Conservation (phyloP, 2,888 invertebrate species). For the Lepas anatifera region DNA sequence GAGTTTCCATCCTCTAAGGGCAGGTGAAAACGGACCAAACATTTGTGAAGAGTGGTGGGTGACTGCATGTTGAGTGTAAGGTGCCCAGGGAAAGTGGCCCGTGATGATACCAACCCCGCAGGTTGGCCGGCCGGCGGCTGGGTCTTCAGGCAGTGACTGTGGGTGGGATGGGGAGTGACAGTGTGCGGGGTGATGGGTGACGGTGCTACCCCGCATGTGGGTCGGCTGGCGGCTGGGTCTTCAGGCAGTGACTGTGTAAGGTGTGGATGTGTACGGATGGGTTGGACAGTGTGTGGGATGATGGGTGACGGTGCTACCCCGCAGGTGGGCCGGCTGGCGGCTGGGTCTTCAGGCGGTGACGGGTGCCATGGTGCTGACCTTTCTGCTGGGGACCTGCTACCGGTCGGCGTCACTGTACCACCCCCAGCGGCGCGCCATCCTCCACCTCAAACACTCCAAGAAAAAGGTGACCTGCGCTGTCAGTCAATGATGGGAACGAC, state of each 20-base stretch:
- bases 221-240: constrained; percentile 71
- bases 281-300: too few species aligned
- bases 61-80: too few species aligned
- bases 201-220: constrained; percentile 45
- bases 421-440: constrained; percentile 70
- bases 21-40: constrained; percentile 41
- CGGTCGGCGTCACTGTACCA: constrained; percentile 79
- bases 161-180: too few species aligned
- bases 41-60: not conserved
- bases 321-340: constrained; percentile 65
- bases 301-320: too few species aligned
- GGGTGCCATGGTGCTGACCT: constrained; percentile 69
- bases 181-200: too few species aligned
- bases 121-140: constrained; percentile 66
- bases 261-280: too few species aligned
- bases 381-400: constrained; percentile 74
- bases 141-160: constrained; percentile 76
- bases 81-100: too few species aligned
- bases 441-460: constrained; percentile 79
- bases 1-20: constrained; percentile 62
- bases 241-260: too few species aligned
- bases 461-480: too few species aligned
- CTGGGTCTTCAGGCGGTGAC: constrained; percentile 72
- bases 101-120: constrained; percentile 33
- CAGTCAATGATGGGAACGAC: too few species aligned